phyloP scores from a whole-genome alignment of 2,113 vertebrate species.

The Tachysurus fulvidraco region DNA sequence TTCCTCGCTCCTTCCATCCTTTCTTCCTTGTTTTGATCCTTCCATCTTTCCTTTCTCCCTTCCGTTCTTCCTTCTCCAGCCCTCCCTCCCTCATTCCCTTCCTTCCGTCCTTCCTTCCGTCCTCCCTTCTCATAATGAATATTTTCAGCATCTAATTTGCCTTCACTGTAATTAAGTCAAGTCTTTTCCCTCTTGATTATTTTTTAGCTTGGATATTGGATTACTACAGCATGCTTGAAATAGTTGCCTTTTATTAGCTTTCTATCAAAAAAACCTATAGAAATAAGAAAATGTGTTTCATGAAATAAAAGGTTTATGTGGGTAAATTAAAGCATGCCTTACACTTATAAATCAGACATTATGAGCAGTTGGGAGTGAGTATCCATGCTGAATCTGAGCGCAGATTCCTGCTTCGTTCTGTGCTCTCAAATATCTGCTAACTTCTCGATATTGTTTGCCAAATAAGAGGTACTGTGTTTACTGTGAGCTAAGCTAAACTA shows the following conservation, averaged over 20 bases:
- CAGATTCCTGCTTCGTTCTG: not conserved
- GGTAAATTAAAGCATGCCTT: not conserved
- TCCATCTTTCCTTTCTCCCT: no score
- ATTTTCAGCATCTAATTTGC: not conserved
- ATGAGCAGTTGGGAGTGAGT: not conserved
- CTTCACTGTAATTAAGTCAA: not conserved
- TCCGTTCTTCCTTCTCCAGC: not conserved
- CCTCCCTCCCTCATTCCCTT: not conserved
- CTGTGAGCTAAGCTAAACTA: not conserved
- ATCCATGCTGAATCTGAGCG: not conserved
- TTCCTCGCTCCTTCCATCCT: no score
- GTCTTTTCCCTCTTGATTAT: not conserved
- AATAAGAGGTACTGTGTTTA: not conserved
- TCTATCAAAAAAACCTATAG: not conserved
- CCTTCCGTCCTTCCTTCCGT: no score
- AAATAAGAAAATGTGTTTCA: not conserved
- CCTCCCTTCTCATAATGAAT: not conserved
- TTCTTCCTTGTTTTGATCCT: no score
- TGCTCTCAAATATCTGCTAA: not conserved
- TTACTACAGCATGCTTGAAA: not conserved
- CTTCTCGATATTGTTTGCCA: not conserved
- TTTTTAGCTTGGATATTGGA: not conserved
- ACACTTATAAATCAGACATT: not conserved
- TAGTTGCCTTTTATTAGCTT: not conserved
- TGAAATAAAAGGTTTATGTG: not conserved